Conservation (phyloP, 2,113 vertebrate genomes). For the Plectropomus leopardus region DNA sequence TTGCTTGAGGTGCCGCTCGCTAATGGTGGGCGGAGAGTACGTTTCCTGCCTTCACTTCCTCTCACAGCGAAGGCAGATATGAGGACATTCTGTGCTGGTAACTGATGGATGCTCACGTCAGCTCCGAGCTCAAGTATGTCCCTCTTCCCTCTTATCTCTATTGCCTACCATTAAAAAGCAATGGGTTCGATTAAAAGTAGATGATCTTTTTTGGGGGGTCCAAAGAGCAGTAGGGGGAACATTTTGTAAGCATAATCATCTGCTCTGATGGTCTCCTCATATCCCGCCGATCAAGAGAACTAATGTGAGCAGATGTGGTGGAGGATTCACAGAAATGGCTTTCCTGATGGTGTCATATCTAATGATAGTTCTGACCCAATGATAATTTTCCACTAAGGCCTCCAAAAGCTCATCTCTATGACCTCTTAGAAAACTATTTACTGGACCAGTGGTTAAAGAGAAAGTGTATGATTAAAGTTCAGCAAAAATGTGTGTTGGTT, state of each 20-base stretch:
- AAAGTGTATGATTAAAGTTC: slow-evolving; percentile 40
- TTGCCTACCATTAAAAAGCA: slow-evolving; percentile 80
- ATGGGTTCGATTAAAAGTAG: slow-evolving; percentile 80
- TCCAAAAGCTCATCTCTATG: slow-evolving; percentile 44
- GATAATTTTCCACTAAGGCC: slow-evolving; percentile 59
- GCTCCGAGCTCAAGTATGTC: slow-evolving; percentile 41
- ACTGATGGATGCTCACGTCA: slow-evolving; percentile 68
- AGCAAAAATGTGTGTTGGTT: slow-evolving; percentile 19
- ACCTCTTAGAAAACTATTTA: slow-evolving; percentile 66
- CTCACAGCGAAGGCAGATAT: slow-evolving; percentile 46
- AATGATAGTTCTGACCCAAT: slow-evolving; percentile 73
- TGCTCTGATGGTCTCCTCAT: slow-evolving; percentile 71
- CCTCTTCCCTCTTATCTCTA: slow-evolving; percentile 70
- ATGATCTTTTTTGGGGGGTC: slow-evolving; percentile 72
- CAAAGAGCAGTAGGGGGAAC: slow-evolving; percentile 70
- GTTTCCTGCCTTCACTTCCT: slow-evolving; percentile 69
- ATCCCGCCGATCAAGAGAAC: slow-evolving; percentile 73
- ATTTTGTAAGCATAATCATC: slow-evolving; percentile 76
- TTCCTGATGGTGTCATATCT: slow-evolving; percentile 72
- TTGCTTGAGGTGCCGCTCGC: slow-evolving; percentile 68
- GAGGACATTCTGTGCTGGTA: slow-evolving; percentile 58
- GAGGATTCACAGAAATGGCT: slow-evolving; percentile 55
- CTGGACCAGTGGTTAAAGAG: slow-evolving; percentile 59
- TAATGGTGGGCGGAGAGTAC: slow-evolving; percentile 69
- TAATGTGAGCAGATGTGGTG: slow-evolving; percentile 79